Evolutionary conservation across 2,888 invertebrate species (phyloP).

Genomic region (Synanthedon vespiformis): DNA sequence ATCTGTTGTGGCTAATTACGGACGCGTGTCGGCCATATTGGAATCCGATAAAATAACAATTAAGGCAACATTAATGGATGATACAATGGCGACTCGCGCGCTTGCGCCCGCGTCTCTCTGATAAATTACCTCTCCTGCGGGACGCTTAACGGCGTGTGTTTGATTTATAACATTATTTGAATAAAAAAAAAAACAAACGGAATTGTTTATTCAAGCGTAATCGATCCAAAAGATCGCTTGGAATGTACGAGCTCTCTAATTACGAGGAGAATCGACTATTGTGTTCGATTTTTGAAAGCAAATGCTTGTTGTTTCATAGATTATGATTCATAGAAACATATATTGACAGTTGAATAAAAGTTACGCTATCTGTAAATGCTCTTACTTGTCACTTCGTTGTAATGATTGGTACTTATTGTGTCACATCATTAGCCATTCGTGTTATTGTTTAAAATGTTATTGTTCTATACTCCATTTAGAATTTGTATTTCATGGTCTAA

Average conservation of each 20-base stretch:
- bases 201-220: slow-evolving; percentile 58
- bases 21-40: slow-evolving; percentile 45
- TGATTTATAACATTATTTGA: slow-evolving; percentile 66
- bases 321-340: slow-evolving; percentile 2
- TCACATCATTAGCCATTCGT: background rate
- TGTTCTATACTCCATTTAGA: too few species aligned
- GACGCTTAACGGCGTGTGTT: slow-evolving; percentile 54
- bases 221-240: slow-evolving; percentile 51
- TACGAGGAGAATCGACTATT: slow-evolving; percentile 4
- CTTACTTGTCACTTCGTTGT: background rate
- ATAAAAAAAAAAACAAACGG: slow-evolving; percentile 30
- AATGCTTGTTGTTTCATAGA: slow-evolving; percentile 4
- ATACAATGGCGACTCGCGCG: slow-evolving; percentile 40
- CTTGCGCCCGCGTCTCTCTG: slow-evolving; percentile 30
- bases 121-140: slow-evolving; percentile 51
- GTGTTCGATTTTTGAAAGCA: slow-evolving; percentile 5
- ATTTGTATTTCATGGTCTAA: too few species aligned
- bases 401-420: background rate
- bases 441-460: too few species aligned
- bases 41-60: slow-evolving; percentile 66
- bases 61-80: slow-evolving; percentile 57
- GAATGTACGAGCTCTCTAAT: slow-evolving; percentile 21
- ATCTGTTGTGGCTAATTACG: slow-evolving; percentile 22
- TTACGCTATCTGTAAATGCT: background rate
- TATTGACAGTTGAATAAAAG: slow-evolving; percentile 3